Percentiles rank a stretch among this genome's conserved stretches.
Conservation (phyloP, 2,113 vertebrate species). For the Gallinago media region DNA sequence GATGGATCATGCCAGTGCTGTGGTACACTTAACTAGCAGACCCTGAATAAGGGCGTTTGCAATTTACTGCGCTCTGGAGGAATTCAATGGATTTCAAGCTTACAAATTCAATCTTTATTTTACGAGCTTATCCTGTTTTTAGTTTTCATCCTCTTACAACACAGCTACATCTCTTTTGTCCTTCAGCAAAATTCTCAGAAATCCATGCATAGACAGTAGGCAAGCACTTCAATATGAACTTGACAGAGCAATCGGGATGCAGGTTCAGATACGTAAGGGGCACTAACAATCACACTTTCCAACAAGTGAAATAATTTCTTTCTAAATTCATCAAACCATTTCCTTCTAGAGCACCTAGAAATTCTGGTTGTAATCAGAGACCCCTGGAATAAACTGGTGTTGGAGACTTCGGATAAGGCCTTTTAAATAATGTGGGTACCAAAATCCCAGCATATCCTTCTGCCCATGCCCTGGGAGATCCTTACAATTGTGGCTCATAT, state of each 20-base stretch:
- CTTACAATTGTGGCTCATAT: neutral
- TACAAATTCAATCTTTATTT: neutral
- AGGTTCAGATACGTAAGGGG: neutral
- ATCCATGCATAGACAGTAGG: neutral
- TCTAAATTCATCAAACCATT: neutral
- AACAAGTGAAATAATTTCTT: neutral
- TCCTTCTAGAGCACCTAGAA: neutral
- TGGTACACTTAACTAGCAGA: neutral
- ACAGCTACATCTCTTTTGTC: neutral
- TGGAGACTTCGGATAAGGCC: neutral
- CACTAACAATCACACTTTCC: neutral
- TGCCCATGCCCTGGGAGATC: neutral
- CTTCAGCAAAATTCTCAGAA: neutral
- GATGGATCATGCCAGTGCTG: slow-evolving; percentile 16
- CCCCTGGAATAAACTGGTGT: neutral
- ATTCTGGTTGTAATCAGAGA: neutral
- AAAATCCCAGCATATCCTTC: neutral
- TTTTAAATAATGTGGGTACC: neutral
- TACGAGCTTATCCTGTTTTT: neutral
- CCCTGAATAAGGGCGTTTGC: neutral
- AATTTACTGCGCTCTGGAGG: neutral
- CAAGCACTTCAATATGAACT: neutral
- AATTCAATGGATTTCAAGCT: neutral
- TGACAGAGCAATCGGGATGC: neutral
- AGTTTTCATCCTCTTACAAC: neutral